Base-by-base conservation (phyloP, 2,888 invertebrate species). In the Ochropacha duplaris region DNA sequence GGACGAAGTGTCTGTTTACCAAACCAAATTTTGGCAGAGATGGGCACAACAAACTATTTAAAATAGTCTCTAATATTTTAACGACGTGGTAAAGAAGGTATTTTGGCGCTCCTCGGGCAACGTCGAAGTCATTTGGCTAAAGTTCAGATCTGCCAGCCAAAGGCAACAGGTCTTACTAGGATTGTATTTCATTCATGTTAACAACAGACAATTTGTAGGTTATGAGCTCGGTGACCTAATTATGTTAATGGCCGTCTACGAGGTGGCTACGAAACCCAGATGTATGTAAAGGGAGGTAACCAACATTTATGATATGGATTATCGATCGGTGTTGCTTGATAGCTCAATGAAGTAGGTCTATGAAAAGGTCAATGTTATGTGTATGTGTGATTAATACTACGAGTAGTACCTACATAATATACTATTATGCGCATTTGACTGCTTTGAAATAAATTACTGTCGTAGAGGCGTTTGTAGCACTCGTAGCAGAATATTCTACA, bases 111-210 rank as follows among this genome's bases (percentile, higher is more conserved):
- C 62, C 62, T 69, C 68, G 76, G 62, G 64, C 61, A 59, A 55
- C 57, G 70, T 71, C 67, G 63, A 66, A 72, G 79, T 78, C 75
- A 81, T 87, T 89, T 88, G 86, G 87, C 84, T 62, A 63, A 66
- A 65, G 69, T 65, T 78, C 79, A 76, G 79, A 61, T 72, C 66
- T 58, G 60, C 61, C 69, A 83, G 87, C 84, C 86, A 86, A 70
- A 60, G 59, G 87, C 88, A 88, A 89, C 89, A 88, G 81, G 88
- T 84, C 63, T 44, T 54, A 36, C 57, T 59, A 56, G 55, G 34
- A 58, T 63, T 52, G 16, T 52, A 56, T 60, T 54, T 62, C 54
- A 61, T 49, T 56, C 44, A 54, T 22, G 31, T 31, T 31, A 52
- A 31, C 31, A 52, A 16, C 31, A 19, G 2, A 11, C 14, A 11